Conservation (phyloP, 2,113 vertebrate genomes). For the Excalfactoria chinensis region DNA sequence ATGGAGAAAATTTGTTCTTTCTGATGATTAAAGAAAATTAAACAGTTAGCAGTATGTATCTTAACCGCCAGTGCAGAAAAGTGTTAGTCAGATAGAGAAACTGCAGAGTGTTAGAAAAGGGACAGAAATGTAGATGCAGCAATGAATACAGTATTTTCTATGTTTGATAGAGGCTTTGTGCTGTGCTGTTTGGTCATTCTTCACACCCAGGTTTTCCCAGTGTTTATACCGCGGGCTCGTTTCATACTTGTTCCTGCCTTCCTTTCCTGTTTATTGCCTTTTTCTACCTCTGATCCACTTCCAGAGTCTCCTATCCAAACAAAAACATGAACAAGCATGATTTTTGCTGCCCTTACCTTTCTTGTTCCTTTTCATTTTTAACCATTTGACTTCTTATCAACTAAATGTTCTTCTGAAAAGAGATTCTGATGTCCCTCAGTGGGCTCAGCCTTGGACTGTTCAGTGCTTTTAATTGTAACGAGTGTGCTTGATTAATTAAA, state of each 20-base stretch:
- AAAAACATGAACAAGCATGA: neutral
- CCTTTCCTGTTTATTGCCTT: neutral
- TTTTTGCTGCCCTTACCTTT: neutral
- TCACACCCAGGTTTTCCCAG: neutral
- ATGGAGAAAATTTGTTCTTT: neutral
- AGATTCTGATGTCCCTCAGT: neutral
- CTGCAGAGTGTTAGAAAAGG: neutral
- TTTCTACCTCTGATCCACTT: neutral
- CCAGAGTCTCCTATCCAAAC: neutral
- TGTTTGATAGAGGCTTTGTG: neutral
- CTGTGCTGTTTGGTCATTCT: neutral
- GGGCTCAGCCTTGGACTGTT: neutral
- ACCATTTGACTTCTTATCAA: neutral
- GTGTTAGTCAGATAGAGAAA: neutral
- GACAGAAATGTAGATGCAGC: neutral
- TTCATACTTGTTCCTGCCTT: neutral
- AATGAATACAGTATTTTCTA: neutral
- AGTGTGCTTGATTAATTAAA: neutral
- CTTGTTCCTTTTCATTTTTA: neutral
- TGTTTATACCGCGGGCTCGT: neutral
- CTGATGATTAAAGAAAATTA: neutral
- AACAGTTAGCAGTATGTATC: neutral
- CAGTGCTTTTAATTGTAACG: neutral
- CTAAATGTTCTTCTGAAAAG: neutral
- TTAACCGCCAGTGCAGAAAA: neutral